Evolutionary conservation across 2,113 vertebrate species (phyloP).

Genomic region (Lanius collurio): DNA sequence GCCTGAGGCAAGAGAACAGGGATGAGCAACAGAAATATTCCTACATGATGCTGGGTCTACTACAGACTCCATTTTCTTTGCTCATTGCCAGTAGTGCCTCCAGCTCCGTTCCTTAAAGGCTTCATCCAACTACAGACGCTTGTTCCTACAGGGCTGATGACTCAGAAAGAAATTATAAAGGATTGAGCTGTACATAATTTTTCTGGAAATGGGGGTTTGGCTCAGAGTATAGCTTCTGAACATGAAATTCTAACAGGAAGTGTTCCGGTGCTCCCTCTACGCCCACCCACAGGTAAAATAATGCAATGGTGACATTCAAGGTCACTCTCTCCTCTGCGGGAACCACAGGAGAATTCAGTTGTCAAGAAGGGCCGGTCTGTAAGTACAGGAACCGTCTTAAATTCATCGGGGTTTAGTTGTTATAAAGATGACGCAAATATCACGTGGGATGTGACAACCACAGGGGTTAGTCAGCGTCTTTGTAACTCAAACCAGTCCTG

Average conservation of each 20-base stretch:
- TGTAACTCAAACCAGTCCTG: background rate
- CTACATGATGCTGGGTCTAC: background rate
- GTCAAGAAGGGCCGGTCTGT: background rate
- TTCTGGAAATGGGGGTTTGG: background rate
- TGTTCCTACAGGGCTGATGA: background rate
- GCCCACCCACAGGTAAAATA: background rate
- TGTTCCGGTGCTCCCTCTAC: background rate
- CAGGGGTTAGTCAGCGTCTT: background rate
- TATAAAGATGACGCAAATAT: background rate
- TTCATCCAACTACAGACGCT: background rate
- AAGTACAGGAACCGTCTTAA: background rate
- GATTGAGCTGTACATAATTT: background rate
- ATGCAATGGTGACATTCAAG: background rate
- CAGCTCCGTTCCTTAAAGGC: background rate
- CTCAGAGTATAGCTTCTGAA: background rate
- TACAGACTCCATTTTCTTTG: background rate
- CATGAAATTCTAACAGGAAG: background rate
- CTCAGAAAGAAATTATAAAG: conserved; percentile 3
- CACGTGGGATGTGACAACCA: background rate
- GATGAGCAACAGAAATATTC: background rate
- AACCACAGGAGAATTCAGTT: background rate
- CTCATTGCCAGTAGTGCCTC: background rate
- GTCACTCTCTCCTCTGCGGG: background rate
- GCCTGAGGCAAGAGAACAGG: background rate
- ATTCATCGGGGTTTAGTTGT: background rate